Base-by-base conservation (phyloP, 2,113 vertebrate species). In the Vidua chalybeata region DNA sequence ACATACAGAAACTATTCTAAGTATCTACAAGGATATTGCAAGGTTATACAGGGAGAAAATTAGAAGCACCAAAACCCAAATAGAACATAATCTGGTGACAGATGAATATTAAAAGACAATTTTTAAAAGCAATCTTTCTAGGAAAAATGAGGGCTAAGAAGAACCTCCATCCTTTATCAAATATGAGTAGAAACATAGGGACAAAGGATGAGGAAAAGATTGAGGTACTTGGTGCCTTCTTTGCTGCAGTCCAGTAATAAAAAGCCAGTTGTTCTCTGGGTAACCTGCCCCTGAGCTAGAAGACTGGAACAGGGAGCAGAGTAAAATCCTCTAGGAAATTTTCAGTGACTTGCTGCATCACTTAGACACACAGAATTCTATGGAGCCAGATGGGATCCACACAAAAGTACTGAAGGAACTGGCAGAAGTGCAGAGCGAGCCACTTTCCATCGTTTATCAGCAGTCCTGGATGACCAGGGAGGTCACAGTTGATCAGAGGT, bases 191-290 rank as follows among this genome's bases (percentile, higher is more conserved):
- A 49, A 77, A 33, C 10, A 55, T 0, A 49, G 15, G 35, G 18
- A 49, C 35, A 63, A 63, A 33, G 10, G 11, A 77, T 33, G 10
- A 71, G 15, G 18, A 56, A 77, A 63, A 63, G 15, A 10, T 10
- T 37, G 31, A 90, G 22, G 26, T 56, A 55, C 10, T 23, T 56
- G 22, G 7, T 8, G 10, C 26, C 18, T 49, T 23, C 31, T 51
- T 24, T 71, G 35, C 49, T 13, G 22, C 19, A 43, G 11, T 43
- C 48, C 31, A 62, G 33, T 2, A 61, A 18, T 17, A 39, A 59
- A 59, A 66, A 35, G 14, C 1, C 11, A 19, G 3, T 2, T 43
- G 5, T 3, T 49, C 35, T 43, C 8, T 1, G 27, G n/a, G n/a
- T 49, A 43, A 10, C 9, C n/a, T 15, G 26, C 5, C 13, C 24